Evolutionary conservation across 2,797 vertebrate genomes (phyloP).

Genomic region (Oreonectes daqikongensis): DNA sequence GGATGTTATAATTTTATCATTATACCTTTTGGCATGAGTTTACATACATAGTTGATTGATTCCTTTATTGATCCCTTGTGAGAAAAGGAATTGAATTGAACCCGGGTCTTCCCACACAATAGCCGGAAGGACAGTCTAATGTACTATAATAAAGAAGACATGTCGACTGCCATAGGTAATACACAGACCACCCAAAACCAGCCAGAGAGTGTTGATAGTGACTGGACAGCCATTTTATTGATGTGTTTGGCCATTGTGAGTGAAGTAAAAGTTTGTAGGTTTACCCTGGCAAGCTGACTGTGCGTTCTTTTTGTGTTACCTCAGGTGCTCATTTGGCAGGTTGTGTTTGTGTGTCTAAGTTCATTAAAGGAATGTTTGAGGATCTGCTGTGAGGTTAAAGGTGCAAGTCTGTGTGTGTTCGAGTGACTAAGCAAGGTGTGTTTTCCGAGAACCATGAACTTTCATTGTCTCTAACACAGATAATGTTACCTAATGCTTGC

Average conservation of each 20-base stretch:
- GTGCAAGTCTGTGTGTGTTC: slow-evolving; percentile 5
- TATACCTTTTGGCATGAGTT: not conserved
- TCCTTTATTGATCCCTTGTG: slow-evolving; percentile 29
- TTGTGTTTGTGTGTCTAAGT: slow-evolving; percentile 1
- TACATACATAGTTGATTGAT: slow-evolving; percentile 31
- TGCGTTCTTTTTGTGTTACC: slow-evolving; percentile 15
- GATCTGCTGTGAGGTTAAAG: not conserved
- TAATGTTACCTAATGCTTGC: slow-evolving; percentile 22
- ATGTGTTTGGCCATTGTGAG: not conserved
- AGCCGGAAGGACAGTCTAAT: not conserved
- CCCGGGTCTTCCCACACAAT: too few relatives aligned
- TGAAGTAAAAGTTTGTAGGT: slow-evolving; percentile 23
- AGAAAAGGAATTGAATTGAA: slow-evolving; percentile 21
- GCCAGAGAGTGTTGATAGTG: not conserved
- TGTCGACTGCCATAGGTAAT: not conserved
- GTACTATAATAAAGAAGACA: not conserved
- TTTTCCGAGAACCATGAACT: slow-evolving; percentile 25
- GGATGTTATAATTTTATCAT: too few relatives aligned
- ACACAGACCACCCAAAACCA: not conserved
- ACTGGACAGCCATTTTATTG: not conserved
- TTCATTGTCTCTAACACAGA: slow-evolving; percentile 23
- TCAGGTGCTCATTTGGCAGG: slow-evolving; percentile 15
- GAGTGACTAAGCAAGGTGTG: slow-evolving; percentile 38
- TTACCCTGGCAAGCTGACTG: slow-evolving; percentile 16
- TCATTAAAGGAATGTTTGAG: not conserved